A percentile compares a stretch with the other conserved stretches of the same genome.
Evolutionary conservation across 1,140 invertebrate species (phyloP).

Genomic region (Carposina sasakii): DNA sequence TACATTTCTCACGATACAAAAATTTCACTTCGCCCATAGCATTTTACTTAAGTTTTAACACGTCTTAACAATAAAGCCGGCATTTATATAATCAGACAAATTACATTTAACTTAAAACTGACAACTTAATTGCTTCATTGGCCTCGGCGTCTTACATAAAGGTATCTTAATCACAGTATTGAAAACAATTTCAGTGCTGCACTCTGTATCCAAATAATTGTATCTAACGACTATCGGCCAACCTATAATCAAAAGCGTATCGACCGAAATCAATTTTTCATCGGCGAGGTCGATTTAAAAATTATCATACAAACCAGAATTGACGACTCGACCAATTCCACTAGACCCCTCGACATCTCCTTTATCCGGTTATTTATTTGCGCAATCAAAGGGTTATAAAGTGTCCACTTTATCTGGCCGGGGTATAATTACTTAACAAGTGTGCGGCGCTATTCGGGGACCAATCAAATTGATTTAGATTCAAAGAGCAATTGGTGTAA

Average conservation of each 20-base stretch:
- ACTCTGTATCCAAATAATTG: conserved; percentile 47
- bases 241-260: conserved; percentile 65
- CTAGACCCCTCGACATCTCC: conserved; percentile 12
- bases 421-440: conserved; percentile 49
- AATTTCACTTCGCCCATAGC: too few species aligned
- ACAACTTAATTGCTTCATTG: too few species aligned
- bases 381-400: neutral
- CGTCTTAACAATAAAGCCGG: too few species aligned
- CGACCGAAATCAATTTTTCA: conserved; percentile 68
- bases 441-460: conserved; percentile 28
- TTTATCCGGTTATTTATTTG: neutral
- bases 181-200: conserved; percentile 26
- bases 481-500: conserved; percentile 33
- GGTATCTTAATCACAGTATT: conserved; percentile 18
- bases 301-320: conserved; percentile 56
- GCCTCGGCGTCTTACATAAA: too few species aligned
- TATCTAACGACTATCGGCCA: conserved; percentile 52
- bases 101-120: too few species aligned
- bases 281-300: conserved; percentile 51
- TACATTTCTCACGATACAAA: too few species aligned
- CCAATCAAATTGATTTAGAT: conserved; percentile 63
- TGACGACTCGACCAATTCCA: conserved; percentile 22
- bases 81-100: too few species aligned
- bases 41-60: too few species aligned
- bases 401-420: conserved; percentile 22